A percentile compares a stretch with the other conserved stretches of the same genome.
phyloP scores from a whole-genome alignment of 2,888 invertebrate species.

The Dendrolimus pini region DNA sequence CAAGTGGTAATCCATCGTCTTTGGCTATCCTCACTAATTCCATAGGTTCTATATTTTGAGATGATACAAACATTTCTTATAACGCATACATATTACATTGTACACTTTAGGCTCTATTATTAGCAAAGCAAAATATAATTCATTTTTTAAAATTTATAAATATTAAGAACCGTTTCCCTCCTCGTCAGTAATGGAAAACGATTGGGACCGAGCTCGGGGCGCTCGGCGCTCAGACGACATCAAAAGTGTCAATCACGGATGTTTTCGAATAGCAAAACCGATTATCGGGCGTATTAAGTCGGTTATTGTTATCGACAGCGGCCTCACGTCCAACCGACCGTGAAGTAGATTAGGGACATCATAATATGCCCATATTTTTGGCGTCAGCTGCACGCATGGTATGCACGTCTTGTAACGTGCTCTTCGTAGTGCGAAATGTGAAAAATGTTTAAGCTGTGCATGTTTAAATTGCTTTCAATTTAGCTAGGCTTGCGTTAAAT shows the following conservation, averaged over 20 bases:
- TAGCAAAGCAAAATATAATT: constrained; percentile 1
- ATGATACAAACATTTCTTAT: no score
- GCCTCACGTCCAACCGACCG: constrained; percentile 55
- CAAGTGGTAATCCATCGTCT: no score
- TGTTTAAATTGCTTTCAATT: no score
- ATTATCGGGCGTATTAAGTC: constrained; percentile 74
- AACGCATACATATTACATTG: no score
- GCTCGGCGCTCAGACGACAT: constrained; percentile 56
- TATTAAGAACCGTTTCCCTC: constrained; percentile 21
- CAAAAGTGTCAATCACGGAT: constrained; percentile 72
- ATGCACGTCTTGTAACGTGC: constrained; percentile 35
- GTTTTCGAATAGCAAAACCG: constrained; percentile 73
- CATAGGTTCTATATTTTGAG: no score
- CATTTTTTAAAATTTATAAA: constrained; percentile 21
- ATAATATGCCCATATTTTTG: constrained; percentile 69
- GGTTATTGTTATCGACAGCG: constrained; percentile 72
- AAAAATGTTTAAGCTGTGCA: neutral
- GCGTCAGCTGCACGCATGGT: constrained; percentile 71
- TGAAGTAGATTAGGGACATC: constrained; percentile 74
- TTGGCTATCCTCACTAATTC: no score
- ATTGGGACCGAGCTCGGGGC: constrained; percentile 37
- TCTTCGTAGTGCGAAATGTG: neutral
- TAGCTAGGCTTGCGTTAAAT: no score
- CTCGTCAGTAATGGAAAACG: constrained; percentile 31
- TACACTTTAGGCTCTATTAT: neutral